Conservation (phyloP, 2,113 vertebrate genomes). For the Eurypyga helias region DNA sequence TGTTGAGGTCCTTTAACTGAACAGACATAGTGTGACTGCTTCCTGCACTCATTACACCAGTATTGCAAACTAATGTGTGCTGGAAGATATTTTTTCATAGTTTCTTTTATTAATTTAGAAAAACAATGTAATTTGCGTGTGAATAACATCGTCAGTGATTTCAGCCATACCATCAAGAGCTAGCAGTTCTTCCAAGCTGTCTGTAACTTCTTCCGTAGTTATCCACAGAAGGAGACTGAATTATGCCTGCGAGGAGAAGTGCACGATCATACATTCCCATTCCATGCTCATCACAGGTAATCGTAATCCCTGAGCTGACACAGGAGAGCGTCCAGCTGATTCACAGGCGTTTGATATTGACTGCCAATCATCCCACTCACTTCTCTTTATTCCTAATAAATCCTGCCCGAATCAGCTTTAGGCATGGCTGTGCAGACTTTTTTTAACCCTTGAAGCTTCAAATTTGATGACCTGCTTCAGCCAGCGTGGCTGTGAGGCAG, state of each 20-base stretch:
- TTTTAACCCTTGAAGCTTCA: background rate
- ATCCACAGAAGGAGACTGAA: background rate
- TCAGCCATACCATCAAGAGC: background rate
- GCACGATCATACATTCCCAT: background rate
- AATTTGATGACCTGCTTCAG: background rate
- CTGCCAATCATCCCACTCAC: background rate
- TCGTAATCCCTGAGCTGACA: background rate
- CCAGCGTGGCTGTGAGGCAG: background rate
- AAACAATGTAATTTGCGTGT: background rate
- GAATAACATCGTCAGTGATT: background rate
- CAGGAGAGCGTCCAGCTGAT: fast-evolving
- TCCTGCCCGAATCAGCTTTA: background rate
- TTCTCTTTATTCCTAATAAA: background rate
- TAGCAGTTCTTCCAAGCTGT: background rate
- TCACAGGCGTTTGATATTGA: background rate
- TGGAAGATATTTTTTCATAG: background rate
- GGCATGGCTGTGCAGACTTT: background rate
- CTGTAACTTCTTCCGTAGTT: too few species aligned
- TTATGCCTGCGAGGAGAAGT: background rate
- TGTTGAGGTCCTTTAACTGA: background rate
- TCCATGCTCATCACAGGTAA: background rate
- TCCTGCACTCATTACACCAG: background rate
- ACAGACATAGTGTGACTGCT: background rate
- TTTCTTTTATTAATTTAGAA: background rate
- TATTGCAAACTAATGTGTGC: background rate